These are phyloP conservation scores for Chrosomus eos DNA, from an alignment of 2,797 vertebrate genomes.

Conservation along the genomic window DNA sequence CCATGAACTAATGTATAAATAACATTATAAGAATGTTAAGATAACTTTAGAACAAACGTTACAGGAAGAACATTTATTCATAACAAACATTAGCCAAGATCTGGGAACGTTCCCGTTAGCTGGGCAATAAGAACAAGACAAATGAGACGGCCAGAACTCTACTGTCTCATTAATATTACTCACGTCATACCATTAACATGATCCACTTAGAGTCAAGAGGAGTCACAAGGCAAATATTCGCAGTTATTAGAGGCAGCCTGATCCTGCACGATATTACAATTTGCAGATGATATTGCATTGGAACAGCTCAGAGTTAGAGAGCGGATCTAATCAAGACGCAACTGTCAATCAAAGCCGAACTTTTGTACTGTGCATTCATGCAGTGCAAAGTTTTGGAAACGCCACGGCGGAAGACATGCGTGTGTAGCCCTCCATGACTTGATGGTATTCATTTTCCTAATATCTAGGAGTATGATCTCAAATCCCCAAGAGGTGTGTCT, in stretches of 20 bases:
- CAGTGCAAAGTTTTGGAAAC: constrained; percentile 65
- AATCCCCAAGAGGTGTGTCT: constrained; percentile 65
- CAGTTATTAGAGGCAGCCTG: constrained; percentile 27
- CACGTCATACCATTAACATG: neutral
- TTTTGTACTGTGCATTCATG: constrained; percentile 49
- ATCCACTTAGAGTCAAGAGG: constrained; percentile 10
- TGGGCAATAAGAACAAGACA: neutral
- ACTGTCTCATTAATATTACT: neutral
- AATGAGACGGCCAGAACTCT: neutral
- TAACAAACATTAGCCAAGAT: neutral
- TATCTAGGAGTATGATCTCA: constrained; percentile 56
- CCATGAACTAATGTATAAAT: neutral
- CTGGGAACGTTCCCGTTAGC: neutral
- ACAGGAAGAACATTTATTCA: neutral
- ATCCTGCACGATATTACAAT: constrained; percentile 44
- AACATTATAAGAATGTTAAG: neutral
- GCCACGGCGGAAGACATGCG: constrained; percentile 60
- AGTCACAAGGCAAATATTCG: constrained; percentile 27
- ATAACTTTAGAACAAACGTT: neutral
- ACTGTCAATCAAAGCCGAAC: constrained; percentile 13
- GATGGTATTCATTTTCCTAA: constrained; percentile 56
- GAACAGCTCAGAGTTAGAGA: neutral
- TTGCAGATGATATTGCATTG: constrained; percentile 55
- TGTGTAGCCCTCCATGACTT: constrained; percentile 50
- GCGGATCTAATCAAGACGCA: constrained; percentile 21